phyloP scores from a whole-genome alignment of 1,140 invertebrate species.

The Muscidifurax raptorellus region DNA sequence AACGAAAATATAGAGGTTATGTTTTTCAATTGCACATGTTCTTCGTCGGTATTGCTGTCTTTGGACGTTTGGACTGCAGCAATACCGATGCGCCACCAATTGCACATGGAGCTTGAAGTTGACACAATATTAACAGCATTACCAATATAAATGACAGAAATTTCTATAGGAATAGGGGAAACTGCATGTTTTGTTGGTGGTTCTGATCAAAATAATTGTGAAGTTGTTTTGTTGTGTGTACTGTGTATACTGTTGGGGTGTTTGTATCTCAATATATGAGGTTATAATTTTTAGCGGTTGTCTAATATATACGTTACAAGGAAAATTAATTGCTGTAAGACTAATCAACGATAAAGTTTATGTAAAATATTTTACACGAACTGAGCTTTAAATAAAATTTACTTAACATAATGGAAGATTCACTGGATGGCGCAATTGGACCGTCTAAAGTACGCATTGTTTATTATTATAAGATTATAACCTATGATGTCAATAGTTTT shows the following conservation, averaged over 20 bases:
- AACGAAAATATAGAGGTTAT: not conserved
- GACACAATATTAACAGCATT: not conserved
- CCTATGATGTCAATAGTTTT: not conserved
- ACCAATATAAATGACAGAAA: not conserved
- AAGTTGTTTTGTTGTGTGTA: not conserved
- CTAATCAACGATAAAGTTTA: not conserved
- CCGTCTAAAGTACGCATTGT: slow-evolving; percentile 40
- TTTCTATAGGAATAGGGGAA: not conserved
- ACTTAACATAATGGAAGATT: slow-evolving; percentile 30
- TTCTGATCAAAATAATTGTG: slow-evolving; percentile 1
- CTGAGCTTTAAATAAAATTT: not conserved
- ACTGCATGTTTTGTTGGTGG: not conserved
- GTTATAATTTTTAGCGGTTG: slow-evolving; percentile 4
- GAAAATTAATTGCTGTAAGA: not conserved
- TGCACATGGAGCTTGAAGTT: not conserved
- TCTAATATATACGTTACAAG: not conserved
- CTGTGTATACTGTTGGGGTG: too few species aligned
- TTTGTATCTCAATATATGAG: not conserved
- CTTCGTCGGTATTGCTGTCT: too few species aligned
- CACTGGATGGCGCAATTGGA: slow-evolving; percentile 19
- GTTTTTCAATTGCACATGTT: not conserved
- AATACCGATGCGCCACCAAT: too few species aligned
- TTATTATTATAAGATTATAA: not conserved
- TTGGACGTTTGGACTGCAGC: too few species aligned
- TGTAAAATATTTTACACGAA: not conserved